A percentile compares a stretch with the other conserved stretches of the same genome.
phyloP scores from a whole-genome alignment of 2,113 vertebrate genomes.

The Hyaena hyaena region DNA sequence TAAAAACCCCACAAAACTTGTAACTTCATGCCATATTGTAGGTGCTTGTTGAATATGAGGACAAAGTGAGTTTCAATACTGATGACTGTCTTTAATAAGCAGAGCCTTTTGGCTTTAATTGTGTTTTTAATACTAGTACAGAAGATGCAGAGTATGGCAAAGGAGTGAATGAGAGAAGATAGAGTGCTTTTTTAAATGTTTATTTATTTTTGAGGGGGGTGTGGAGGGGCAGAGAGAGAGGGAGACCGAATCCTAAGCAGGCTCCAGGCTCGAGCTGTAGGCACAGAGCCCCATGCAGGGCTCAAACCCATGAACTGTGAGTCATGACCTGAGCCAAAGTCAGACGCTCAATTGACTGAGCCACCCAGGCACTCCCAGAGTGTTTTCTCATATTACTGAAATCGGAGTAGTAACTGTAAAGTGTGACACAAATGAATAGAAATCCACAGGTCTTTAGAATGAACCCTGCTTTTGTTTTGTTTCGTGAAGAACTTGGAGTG shows the following conservation, averaged over 20 bases:
- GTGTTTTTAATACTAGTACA: background rate
- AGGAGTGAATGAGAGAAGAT: background rate
- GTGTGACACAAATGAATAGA: slow-evolving; percentile 28
- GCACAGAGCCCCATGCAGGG: no score
- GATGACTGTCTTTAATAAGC: background rate
- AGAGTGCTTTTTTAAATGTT: background rate
- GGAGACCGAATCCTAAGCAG: no score
- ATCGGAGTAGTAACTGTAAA: background rate
- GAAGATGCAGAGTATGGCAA: background rate
- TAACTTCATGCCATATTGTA: background rate
- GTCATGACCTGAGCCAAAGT: no score
- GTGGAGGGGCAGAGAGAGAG: no score
- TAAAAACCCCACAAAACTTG: no score
- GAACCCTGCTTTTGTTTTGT: slow-evolving; percentile 70
- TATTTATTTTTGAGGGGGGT: no score
- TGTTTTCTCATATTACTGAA: background rate
- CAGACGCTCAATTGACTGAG: no score
- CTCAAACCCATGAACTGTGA: no score
- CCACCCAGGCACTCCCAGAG: no score
- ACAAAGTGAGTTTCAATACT: background rate
- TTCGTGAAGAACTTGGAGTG: slow-evolving; percentile 36
- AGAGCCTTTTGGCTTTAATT: background rate
- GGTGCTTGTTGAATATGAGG: background rate
- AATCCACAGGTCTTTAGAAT: background rate
- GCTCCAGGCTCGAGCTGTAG: no score